Percentiles rank a stretch among this genome's conserved stretches.
phyloP scores from a whole-genome alignment of 1,140 invertebrate species.

The Drosophila lowei region DNA sequence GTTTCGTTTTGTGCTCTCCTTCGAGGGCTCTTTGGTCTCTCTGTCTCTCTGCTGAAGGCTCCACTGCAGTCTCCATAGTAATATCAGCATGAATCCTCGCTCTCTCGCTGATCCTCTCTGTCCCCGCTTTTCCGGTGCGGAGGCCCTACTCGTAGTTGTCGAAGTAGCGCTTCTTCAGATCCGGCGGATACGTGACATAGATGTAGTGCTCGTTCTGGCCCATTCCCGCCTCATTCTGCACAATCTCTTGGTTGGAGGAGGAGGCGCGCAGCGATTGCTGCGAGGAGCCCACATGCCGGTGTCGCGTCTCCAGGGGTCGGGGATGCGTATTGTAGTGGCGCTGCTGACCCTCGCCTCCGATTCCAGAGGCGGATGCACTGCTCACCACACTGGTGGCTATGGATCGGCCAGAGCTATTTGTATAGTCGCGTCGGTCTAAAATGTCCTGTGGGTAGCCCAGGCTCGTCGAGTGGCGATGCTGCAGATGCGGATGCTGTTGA shows the following conservation, averaged over 20 bases:
- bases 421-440: constrained; percentile 83
- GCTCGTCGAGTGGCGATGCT: constrained; percentile 73
- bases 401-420: constrained; percentile 67
- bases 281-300: constrained; percentile 73
- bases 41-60: constrained; percentile 15
- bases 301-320: constrained; percentile 73
- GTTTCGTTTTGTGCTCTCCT: constrained; percentile 18
- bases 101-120: not conserved
- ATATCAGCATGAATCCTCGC: constrained; percentile 5
- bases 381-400: constrained; percentile 62
- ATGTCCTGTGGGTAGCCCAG: constrained; percentile 83
- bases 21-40: constrained; percentile 52
- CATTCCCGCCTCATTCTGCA: constrained; percentile 71
- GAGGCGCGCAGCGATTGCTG: constrained; percentile 78
- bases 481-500: constrained; percentile 41
- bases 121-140: no score
- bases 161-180: constrained; percentile 90
- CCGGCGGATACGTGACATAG: constrained; percentile 93
- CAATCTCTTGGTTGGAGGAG: constrained; percentile 76
- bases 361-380: constrained; percentile 27
- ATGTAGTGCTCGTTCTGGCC: constrained; percentile 89
- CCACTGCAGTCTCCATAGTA: constrained; percentile 23
- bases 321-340: constrained; percentile 78
- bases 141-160: constrained; percentile 87
- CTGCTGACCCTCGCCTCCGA: constrained; percentile 11